These are phyloP conservation scores for Aurelia aurita DNA, from an alignment of 30 jellyfish, hydroid and myxozoan species.

Conservation along the genomic window DNA sequence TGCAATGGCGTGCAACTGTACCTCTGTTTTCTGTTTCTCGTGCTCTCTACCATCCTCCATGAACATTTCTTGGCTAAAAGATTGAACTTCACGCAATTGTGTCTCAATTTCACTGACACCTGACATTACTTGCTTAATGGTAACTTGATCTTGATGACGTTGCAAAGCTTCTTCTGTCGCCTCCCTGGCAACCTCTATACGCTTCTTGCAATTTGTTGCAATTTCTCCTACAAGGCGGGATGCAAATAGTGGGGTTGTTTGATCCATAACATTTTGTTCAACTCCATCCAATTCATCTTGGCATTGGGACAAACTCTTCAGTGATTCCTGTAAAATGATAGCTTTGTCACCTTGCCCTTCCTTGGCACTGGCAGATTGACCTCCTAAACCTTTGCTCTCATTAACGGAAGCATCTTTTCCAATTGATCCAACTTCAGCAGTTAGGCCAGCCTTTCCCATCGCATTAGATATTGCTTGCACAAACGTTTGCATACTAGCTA, in stretches of 20 bases:
- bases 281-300: slow-evolving; percentile 6
- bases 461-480: background rate
- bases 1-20: background rate
- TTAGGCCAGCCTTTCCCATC: background rate
- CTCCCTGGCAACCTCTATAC: background rate
- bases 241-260: background rate
- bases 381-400: background rate
- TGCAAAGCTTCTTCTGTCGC: background rate
- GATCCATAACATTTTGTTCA: background rate
- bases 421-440: background rate
- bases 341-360: background rate
- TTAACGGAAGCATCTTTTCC: background rate
- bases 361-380: background rate
- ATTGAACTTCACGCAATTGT: background rate
- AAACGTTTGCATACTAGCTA: slow-evolving; percentile 2
- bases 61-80: background rate
- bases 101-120: background rate
- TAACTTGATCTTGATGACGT: background rate
- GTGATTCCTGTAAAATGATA: background rate
- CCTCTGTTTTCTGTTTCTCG: background rate
- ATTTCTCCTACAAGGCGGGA: background rate
- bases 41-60: background rate
- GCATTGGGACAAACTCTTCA: background rate
- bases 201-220: background rate
- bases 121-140: background rate